phyloP scores from a whole-genome alignment of 2,888 invertebrate genomes.

The Eueremaeus valkanovi region DNA sequence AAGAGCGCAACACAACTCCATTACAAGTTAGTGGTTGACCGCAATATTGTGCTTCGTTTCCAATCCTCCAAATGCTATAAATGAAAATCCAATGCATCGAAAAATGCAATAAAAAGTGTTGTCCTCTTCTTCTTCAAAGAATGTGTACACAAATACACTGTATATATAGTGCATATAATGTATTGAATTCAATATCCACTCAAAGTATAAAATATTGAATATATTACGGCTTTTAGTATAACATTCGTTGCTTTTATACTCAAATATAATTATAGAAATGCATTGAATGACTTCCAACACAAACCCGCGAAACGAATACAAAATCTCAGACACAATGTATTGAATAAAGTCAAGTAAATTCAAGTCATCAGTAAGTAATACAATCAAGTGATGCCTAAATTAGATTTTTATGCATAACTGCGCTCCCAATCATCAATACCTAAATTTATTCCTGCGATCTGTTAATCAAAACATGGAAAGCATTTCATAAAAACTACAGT shows the following conservation, averaged over 20 bases:
- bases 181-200: slow-evolving; percentile 6
- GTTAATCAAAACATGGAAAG: slow-evolving; percentile 1
- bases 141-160: no score
- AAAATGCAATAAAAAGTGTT: neutral
- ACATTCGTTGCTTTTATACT: no score
- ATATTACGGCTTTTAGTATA: neutral
- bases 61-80: neutral
- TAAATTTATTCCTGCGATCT: neutral
- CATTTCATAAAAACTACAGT: neutral
- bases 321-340: neutral
- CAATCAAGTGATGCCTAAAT: slow-evolving; percentile 13
- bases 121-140: neutral
- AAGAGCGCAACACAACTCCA: neutral
- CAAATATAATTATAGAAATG: no score
- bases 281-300: neutral
- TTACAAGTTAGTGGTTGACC: slow-evolving; percentile 18
- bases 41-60: slow-evolving; percentile 11
- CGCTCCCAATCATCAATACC: slow-evolving; percentile 15
- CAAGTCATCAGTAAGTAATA: slow-evolving; percentile 25
- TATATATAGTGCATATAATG: no score
- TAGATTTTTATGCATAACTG: slow-evolving; percentile 33
- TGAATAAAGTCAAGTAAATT: neutral
- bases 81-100: neutral
- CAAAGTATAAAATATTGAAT: no score
- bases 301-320: neutral